Conservation (phyloP, 1,140 invertebrate species). For the Tetramorium alpestre region DNA sequence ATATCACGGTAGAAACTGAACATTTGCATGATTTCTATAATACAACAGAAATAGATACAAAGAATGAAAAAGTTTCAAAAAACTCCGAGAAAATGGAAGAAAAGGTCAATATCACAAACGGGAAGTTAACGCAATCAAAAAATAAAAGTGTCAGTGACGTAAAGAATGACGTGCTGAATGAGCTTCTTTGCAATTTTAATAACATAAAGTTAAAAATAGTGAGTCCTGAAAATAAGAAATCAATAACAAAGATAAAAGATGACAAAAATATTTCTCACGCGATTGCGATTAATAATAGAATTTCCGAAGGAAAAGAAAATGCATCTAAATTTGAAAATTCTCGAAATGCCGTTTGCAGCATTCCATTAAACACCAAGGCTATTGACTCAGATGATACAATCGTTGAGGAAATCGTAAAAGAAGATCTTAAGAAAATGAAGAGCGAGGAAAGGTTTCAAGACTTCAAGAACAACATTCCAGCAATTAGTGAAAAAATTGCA, state of each 20-base stretch:
- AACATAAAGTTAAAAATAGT: constrained; percentile 79
- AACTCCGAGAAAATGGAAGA: neutral
- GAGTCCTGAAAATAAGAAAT: constrained; percentile 1
- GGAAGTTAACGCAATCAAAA: neutral
- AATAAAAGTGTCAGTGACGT: constrained; percentile 71
- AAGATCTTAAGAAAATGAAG: neutral
- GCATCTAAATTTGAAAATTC: neutral
- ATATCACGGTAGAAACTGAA: neutral
- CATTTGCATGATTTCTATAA: neutral
- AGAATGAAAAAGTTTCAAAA: neutral
- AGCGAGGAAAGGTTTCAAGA: neutral
- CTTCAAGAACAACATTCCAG: neutral
- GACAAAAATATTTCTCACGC: neutral
- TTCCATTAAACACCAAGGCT: neutral
- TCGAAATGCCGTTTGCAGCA: neutral
- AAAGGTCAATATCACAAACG: neutral
- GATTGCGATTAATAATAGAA: constrained; percentile 12
- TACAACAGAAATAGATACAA: neutral
- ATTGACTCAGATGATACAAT: neutral
- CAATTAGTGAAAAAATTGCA: neutral
- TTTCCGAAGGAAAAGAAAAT: neutral
- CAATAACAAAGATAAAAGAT: neutral
- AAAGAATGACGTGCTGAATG: constrained; percentile 81
- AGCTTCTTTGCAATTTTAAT: constrained; percentile 80
- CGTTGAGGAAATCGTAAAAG: neutral